A percentile compares a stretch with the other conserved stretches of the same genome.
Conservation (phyloP, 2,888 invertebrate species). For the Cacoxenus indagator region DNA sequence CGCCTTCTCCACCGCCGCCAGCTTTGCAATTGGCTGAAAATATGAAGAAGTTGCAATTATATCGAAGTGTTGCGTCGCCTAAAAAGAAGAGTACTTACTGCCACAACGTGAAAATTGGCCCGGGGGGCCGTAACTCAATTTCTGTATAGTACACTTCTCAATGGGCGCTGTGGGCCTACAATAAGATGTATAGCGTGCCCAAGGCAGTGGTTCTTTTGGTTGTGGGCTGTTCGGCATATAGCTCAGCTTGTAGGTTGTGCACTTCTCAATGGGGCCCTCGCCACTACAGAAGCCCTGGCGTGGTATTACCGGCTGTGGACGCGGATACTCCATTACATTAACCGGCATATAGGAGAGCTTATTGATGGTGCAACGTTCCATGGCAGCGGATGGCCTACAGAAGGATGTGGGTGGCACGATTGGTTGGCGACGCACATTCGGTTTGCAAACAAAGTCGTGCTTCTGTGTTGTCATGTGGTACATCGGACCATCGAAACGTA, state of each 20-base stretch:
- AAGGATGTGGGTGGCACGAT: conserved; percentile 59
- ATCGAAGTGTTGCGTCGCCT: background rate
- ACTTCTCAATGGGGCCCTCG: conserved; percentile 60
- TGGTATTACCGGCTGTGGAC: conserved; percentile 54
- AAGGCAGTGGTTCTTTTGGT: conserved; percentile 64
- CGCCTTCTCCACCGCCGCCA: conserved; percentile 37
- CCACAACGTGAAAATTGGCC: conserved; percentile 70
- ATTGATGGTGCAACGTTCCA: conserved; percentile 68
- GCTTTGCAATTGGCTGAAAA: conserved; percentile 25
- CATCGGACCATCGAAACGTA: conserved; percentile 77
- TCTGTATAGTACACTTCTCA: conserved; percentile 75
- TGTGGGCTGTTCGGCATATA: conserved; percentile 71
- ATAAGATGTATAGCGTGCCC: conserved; percentile 61
- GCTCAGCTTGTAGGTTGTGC: conserved; percentile 74
- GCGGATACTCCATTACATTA: conserved; percentile 56
- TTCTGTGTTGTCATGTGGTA: conserved; percentile 81
- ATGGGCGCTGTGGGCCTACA: conserved; percentile 63
- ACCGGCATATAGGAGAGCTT: conserved; percentile 68
- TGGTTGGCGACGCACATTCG: conserved; percentile 67
- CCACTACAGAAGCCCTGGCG: conserved; percentile 61
- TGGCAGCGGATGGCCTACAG: conserved; percentile 52
- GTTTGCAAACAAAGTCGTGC: conserved; percentile 80
- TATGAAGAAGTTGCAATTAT: background rate
- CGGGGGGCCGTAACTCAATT: conserved; percentile 76
- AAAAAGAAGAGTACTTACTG: conserved; percentile 43